These are phyloP conservation scores for Sarcoramphus papa DNA, from an alignment of 2,797 vertebrate species.

Conservation along the genomic window DNA sequence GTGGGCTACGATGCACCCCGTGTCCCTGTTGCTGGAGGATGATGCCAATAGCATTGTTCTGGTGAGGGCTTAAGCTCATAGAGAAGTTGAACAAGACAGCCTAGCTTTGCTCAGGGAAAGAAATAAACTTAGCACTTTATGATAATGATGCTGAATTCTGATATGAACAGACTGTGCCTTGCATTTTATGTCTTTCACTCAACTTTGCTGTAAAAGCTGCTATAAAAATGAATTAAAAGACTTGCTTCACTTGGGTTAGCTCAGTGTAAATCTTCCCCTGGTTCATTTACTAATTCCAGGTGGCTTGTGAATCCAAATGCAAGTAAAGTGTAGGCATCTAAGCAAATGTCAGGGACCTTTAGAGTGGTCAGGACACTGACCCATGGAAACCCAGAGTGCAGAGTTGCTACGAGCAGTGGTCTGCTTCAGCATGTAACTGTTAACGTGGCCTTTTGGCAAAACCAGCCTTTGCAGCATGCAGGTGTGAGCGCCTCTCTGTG, in stretches of 20 bases:
- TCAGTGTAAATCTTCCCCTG: not conserved
- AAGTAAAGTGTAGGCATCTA: not conserved
- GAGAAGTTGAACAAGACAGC: not conserved
- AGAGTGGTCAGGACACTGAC: not conserved
- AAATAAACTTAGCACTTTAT: not conserved
- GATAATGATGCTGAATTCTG: not conserved
- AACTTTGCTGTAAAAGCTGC: not conserved
- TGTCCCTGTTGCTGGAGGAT: not conserved
- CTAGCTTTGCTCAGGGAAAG: not conserved
- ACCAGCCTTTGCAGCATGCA: not conserved
- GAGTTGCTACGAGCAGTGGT: not conserved
- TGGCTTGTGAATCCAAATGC: not conserved
- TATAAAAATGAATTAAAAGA: not conserved
- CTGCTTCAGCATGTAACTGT: not conserved
- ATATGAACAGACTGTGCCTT: not conserved
- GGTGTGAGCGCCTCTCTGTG: not conserved
- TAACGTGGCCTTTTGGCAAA: not conserved
- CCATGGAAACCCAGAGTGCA: not conserved
- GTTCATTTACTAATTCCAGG: not conserved
- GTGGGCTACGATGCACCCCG: fast-evolving
- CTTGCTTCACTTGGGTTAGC: not conserved
- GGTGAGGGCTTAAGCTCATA: not conserved
- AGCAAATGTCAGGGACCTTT: not conserved
- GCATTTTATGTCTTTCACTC: not conserved
- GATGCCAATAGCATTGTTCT: not conserved